Conservation (phyloP, 2,113 vertebrate species). For the Rhinolophus sinicus region DNA sequence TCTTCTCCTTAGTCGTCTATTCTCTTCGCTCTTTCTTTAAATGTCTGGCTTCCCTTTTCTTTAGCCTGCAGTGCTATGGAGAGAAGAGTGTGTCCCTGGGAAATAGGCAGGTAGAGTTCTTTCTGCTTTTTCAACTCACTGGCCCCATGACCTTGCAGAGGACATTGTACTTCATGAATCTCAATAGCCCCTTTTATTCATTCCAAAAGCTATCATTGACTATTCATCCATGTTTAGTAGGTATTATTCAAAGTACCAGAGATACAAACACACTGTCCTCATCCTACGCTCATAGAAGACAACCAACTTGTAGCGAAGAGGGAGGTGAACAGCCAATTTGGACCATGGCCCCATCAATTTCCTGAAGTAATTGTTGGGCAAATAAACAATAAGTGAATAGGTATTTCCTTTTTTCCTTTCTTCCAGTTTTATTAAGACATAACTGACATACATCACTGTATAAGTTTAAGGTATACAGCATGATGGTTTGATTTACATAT, state of each 20-base stretch:
- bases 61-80: no score
- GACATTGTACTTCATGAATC: not conserved
- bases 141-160: not conserved
- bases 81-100: not conserved
- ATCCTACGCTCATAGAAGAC: no score
- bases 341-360: not conserved
- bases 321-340: rapidly evolving
- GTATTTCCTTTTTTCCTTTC: not conserved
- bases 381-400: not conserved
- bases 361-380: not conserved
- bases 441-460: not conserved
- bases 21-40: not conserved
- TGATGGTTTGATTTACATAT: not conserved
- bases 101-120: rapidly evolving
- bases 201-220: not conserved
- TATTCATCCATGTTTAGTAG: not conserved
- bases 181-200: not conserved
- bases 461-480: not conserved
- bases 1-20: not conserved
- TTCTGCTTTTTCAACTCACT: not conserved
- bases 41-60: not conserved
- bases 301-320: not conserved
- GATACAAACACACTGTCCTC: not conserved
- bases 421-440: not conserved
- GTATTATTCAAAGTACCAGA: not conserved